Evolutionary conservation across 2,888 invertebrate genomes (phyloP).

Genomic region (Pammene fasciana): DNA sequence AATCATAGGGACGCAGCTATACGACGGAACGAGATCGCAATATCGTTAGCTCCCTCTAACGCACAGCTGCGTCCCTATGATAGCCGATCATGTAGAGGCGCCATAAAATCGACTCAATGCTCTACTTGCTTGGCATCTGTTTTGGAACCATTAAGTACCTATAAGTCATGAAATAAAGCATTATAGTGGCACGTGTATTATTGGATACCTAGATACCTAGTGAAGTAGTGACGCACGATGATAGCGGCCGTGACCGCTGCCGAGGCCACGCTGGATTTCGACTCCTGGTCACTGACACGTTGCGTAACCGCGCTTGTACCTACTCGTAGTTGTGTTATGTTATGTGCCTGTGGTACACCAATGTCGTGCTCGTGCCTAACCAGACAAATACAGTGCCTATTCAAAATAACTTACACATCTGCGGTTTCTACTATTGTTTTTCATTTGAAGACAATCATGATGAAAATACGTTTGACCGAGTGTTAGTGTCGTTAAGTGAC

Average conservation of each 20-base stretch:
- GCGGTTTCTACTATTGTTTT: not conserved
- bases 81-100: too few relatives aligned
- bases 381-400: not conserved
- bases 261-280: constrained; percentile 35
- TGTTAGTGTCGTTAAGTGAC: too few relatives aligned
- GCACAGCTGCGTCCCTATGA: too few relatives aligned
- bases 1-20: too few relatives aligned
- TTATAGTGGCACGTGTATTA: not conserved
- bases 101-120: too few relatives aligned
- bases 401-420: not conserved
- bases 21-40: too few relatives aligned
- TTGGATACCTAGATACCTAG: constrained; percentile 5
- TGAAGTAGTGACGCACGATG: constrained; percentile 25
- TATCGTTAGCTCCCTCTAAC: too few relatives aligned
- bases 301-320: constrained; percentile 18
- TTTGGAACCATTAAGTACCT: too few relatives aligned
- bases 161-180: too few relatives aligned
- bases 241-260: constrained; percentile 37
- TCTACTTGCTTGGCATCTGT: too few relatives aligned
- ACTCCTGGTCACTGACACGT: constrained; percentile 36
- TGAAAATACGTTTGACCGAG: too few relatives aligned
- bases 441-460: too few relatives aligned
- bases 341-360: not conserved
- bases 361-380: not conserved
- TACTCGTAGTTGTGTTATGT: not conserved